phyloP scores from a whole-genome alignment of 2,113 vertebrate species.

The Aptenodytes patagonicus region DNA sequence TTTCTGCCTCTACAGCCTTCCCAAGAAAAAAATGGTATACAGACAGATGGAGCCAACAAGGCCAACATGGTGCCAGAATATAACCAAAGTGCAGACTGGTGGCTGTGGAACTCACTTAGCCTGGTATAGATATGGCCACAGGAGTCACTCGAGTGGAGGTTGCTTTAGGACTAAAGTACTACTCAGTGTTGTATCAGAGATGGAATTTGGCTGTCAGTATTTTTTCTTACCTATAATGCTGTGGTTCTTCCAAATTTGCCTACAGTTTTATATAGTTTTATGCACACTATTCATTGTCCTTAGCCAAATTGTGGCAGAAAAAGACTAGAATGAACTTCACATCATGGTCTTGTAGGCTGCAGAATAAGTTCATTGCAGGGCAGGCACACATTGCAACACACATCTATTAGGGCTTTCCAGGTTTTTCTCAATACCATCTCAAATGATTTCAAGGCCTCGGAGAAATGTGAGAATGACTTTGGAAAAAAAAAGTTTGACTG shows the following conservation, averaged over 20 bases:
- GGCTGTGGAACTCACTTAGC: not conserved
- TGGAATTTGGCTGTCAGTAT: not conserved
- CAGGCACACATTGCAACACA: not conserved
- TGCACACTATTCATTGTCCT: not conserved
- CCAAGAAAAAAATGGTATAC: not conserved
- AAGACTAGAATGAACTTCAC: not conserved
- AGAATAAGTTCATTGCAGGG: not conserved
- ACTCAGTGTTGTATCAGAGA: not conserved
- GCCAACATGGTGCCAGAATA: not conserved
- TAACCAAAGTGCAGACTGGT: not conserved
- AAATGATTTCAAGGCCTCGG: not conserved
- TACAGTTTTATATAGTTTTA: not conserved
- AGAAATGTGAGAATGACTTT: not conserved
- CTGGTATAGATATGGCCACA: not conserved
- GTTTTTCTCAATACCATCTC: not conserved
- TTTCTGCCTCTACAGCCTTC: not conserved
- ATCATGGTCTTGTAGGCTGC: not conserved
- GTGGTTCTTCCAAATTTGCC: not conserved
- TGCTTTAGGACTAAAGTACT: not conserved
- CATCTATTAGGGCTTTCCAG: not conserved
- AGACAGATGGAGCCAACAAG: not conserved
- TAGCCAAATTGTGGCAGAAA: not conserved
- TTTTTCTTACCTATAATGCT: not conserved
- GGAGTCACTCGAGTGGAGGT: not conserved
- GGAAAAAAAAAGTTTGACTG: not conserved